Evolutionary conservation across 2,797 vertebrate genomes (phyloP).

Genomic region (Melanotaenia trifasciata): DNA sequence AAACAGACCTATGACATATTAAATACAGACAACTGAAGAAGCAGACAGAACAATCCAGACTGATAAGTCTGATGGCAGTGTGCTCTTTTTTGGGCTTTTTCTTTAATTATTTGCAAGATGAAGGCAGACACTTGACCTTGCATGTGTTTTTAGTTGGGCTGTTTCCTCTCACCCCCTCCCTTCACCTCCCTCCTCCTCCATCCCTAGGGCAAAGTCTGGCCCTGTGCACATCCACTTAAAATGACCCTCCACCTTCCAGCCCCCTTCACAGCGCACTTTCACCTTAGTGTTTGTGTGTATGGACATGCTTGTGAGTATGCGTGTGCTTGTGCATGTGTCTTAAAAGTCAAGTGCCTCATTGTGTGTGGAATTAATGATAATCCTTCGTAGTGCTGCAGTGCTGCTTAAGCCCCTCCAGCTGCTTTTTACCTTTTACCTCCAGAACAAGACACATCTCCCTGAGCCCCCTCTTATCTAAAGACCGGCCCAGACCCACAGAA

Average conservation of each 20-base stretch:
- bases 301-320: conserved; percentile 9
- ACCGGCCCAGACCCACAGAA: conserved; percentile 59
- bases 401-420: conserved; percentile 52
- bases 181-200: conserved; percentile 24
- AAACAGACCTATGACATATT: conserved; percentile 3
- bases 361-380: conserved; percentile 71
- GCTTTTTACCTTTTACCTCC: conserved; percentile 68
- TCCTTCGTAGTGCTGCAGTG: conserved; percentile 59
- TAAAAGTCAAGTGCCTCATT: conserved; percentile 72
- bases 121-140: conserved; percentile 72
- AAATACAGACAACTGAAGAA: conserved; percentile 19
- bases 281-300: conserved; percentile 28
- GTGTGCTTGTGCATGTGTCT: conserved; percentile 29
- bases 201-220: conserved; percentile 64
- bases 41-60: conserved; percentile 19
- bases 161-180: conserved; percentile 57
- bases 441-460: conserved; percentile 54
- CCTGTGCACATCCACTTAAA: conserved; percentile 60
- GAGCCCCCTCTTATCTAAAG: conserved; percentile 59
- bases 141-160: conserved; percentile 75
- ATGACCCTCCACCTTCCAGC: conserved; percentile 53
- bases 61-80: conserved; percentile 18
- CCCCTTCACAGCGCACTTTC: conserved; percentile 43
- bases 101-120: conserved; percentile 52
- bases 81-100: conserved; percentile 17